These are phyloP conservation scores for Heliconius sara DNA, from an alignment of 2,888 invertebrate genomes.

Conservation along the genomic window DNA sequence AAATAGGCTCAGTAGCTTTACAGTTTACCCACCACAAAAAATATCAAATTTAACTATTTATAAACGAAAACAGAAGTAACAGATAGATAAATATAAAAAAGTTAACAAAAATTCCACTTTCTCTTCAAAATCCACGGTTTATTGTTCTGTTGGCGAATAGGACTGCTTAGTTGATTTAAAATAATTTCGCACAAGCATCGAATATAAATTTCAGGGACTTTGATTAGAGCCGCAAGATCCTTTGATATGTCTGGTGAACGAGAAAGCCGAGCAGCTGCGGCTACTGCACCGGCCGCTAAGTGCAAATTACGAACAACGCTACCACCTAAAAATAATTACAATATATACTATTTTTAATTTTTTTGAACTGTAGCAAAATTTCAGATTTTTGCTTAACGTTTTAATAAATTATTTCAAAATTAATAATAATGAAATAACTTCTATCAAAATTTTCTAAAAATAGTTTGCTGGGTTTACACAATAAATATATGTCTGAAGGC, in stretches of 20 bases:
- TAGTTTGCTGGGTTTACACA: too few relatives aligned
- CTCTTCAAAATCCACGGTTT: slow-evolving; percentile 15
- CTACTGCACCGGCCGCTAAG: slow-evolving; percentile 61
- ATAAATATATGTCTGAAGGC: too few relatives aligned
- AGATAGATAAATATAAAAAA: too few relatives aligned
- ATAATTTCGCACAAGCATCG: slow-evolving; percentile 55
- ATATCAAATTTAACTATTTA: too few relatives aligned
- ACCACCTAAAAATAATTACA: slow-evolving; percentile 3
- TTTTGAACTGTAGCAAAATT: neutral
- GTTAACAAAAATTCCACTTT: neutral
- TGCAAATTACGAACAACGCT: slow-evolving; percentile 55
- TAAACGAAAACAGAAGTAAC: too few relatives aligned
- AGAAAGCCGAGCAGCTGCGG: slow-evolving; percentile 48
- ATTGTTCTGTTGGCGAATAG: neutral
- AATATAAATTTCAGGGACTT: slow-evolving; percentile 52
- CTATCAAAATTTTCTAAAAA: too few relatives aligned
- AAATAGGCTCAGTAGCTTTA: neutral
- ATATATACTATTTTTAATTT: neutral
- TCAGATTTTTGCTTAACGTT: too few relatives aligned
- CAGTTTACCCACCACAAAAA: too few relatives aligned
- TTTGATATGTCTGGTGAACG: slow-evolving; percentile 47
- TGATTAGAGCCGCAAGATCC: slow-evolving; percentile 52
- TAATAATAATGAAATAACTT: neutral
- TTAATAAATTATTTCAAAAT: too few relatives aligned
- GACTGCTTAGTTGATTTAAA: slow-evolving; percentile 44